Conservation (phyloP, 53 echinoderm and acorn worm genomes). For the Temnopleurus reevesii region DNA sequence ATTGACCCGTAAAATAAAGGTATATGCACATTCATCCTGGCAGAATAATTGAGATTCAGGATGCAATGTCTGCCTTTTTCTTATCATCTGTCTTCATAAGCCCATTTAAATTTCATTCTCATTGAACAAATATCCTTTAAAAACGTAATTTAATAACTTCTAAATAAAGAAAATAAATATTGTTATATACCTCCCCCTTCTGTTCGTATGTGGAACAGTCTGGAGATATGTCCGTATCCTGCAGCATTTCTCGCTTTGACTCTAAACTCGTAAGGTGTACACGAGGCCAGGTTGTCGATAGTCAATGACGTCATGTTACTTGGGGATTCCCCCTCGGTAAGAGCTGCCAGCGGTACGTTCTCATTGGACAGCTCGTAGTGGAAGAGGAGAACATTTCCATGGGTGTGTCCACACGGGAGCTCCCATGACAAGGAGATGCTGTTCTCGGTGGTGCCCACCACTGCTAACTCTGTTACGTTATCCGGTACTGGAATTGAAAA, state of each 20-base stretch:
- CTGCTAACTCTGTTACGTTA: slow-evolving; percentile 26
- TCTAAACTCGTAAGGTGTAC: slow-evolving; percentile 50
- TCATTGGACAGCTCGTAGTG: slow-evolving; percentile 48
- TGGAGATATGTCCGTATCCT: neutral
- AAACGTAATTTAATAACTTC: no score
- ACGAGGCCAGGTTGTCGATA: slow-evolving; percentile 35
- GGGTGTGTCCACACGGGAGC: slow-evolving; percentile 45
- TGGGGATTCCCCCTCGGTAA: slow-evolving; percentile 23
- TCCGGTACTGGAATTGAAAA: slow-evolving; percentile 13
- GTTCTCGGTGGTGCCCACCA: slow-evolving; percentile 26
- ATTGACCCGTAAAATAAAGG: no score
- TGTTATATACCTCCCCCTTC: slow-evolving; percentile 21
- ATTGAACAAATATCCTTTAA: no score
- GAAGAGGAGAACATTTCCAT: slow-evolving; percentile 33
- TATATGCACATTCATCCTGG: no score
- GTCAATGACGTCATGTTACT: slow-evolving; percentile 49
- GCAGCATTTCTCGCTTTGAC: slow-evolving; percentile 34
- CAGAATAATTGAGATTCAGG: no score
- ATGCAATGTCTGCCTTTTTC: no score
- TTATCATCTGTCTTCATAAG: no score
- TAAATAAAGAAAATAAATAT: no score
- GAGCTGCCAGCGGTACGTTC: slow-evolving; percentile 16
- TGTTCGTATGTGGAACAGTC: slow-evolving; percentile 24
- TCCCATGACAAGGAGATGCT: slow-evolving; percentile 49
- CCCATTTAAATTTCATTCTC: no score